phyloP scores from a whole-genome alignment of 2,888 invertebrate genomes.

The Dynastes tityus region DNA sequence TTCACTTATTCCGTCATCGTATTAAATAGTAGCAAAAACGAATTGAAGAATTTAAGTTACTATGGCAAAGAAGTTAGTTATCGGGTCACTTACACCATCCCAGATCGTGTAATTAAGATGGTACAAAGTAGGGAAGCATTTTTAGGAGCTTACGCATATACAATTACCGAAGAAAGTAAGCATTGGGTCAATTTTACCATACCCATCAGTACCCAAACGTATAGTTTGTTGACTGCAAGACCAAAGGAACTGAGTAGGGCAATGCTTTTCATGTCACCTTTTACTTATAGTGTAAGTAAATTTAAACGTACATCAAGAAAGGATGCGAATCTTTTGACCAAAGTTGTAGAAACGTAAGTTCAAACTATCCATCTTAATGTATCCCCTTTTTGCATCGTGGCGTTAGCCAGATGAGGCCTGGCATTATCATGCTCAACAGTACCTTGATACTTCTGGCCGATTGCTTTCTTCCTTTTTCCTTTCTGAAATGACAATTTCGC shows the following conservation, averaged over 20 bases:
- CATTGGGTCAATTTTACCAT: conserved; percentile 82
- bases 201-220: conserved; percentile 85
- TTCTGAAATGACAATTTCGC: no score
- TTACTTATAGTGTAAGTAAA: conserved; percentile 77
- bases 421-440: no score
- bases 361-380: no score
- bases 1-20: conserved; percentile 78
- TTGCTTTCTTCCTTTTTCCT: no score
- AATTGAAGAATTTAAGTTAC: conserved; percentile 6
- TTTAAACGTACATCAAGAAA: no score
- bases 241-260: conserved; percentile 88
- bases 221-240: conserved; percentile 84
- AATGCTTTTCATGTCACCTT: conserved; percentile 88
- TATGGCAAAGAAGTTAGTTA: conserved; percentile 48
- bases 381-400: no score
- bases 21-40: conserved; percentile 23
- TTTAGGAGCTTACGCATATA: conserved; percentile 76
- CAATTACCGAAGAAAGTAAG: conserved; percentile 72
- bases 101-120: conserved; percentile 71
- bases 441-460: no score
- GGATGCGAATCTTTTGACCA: no score
- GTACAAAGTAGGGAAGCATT: conserved; percentile 72
- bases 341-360: no score
- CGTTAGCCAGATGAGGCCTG: no score
- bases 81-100: conserved; percentile 63